Evolutionary conservation across 2,888 invertebrate species (phyloP), one percentile per base, ranked within the genome.

Genomic region (Lasioglossum leucozonium): DNA sequence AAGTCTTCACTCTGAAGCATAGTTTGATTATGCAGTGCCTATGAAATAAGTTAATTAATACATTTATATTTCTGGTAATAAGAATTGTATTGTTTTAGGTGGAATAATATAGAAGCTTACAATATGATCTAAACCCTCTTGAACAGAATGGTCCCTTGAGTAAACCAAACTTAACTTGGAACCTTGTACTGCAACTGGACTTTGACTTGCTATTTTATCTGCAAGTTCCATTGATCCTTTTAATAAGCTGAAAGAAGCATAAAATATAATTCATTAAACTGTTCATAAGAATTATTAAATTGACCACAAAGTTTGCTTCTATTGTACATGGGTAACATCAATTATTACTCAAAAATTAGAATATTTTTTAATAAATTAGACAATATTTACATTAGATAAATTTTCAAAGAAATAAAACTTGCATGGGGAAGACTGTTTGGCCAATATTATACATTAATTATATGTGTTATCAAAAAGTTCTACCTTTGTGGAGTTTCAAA

Each of bases 151-250:
- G 94, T 99, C 98, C 91, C 98, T 96, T 0, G 99, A 97, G 95
- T 98, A 99, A 16, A 98, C 96, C 40, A 99, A 93, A 91, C 96
- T 97, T 79, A 96, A 95, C 94, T 99, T 99, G 0, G 98, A 98
- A 5, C 97, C 97, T 94, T 99, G 99, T 0, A 99, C 97, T 0
- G 99, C 99, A 6, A 99, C 97, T 0, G 99, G 99, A 95, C 99
- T 99, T 95, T 98, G 98, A 8, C 95, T 94, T 0, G 99, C 98
- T 88, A 99, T 99, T 51, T 95, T 94, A 88, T 96, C 96, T 0
- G 99, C 99, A 74, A 98, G 91, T 10, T 96, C 96, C 2, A 99
- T 79, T 0, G 98, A 97, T 76, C 96, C 97, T 34, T 96, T 95
- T n/a, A 99, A 88, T 93, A 99, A 96, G 34, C 97, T 97, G 93